Base-by-base conservation (phyloP, 2,888 invertebrate genomes). In the Biston betularia region DNA sequence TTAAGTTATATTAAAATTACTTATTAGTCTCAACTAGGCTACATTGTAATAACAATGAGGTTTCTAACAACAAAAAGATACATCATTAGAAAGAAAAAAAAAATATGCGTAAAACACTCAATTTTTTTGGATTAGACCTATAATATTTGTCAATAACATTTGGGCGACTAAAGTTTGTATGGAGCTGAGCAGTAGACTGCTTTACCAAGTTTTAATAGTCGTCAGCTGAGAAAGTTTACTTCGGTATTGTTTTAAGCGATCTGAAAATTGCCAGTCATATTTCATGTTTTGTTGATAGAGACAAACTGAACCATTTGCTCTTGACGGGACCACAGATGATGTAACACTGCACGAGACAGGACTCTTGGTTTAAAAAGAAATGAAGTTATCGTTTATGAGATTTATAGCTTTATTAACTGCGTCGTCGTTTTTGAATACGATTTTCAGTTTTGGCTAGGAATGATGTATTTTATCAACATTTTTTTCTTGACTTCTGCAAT, bases 211-310 rank as follows among this genome's bases (percentile, higher is more conserved):
- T 49, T 34, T 34, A 40, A 33, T 14, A 42, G 45, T 63, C 50
- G 57, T 63, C 57, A 57, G 57, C 12, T 15, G 12, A 49, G 33
- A 56, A 56, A 56, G 42, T 63, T 50, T 8, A 35, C 56, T 63
- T 63, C 38, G 45, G 46, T 63, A 63, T 57, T 63, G 63, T 63
- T 63, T 63, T 50, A 55, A 63, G 56, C 55, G 63, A 34, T 49
- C 48, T 38, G n/a, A 40, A 58, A 49, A 33, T 50, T 14, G n/a
- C 33, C 34, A 52, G 24, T 60, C 59, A 45, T 60, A 60, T 52
- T 60, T 60, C 59, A 52, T 44, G 59, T 60, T 50, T 33, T 42
- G 24, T 59, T 49, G 34, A 45, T 45, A 24, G 45, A 45, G 56
- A 56, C 45, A 45, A 42, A 42, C 53, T 53, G 15, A 45, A 45